phyloP scores from a whole-genome alignment of 2,888 invertebrate species.

The Anoplius nigerrimus region DNA sequence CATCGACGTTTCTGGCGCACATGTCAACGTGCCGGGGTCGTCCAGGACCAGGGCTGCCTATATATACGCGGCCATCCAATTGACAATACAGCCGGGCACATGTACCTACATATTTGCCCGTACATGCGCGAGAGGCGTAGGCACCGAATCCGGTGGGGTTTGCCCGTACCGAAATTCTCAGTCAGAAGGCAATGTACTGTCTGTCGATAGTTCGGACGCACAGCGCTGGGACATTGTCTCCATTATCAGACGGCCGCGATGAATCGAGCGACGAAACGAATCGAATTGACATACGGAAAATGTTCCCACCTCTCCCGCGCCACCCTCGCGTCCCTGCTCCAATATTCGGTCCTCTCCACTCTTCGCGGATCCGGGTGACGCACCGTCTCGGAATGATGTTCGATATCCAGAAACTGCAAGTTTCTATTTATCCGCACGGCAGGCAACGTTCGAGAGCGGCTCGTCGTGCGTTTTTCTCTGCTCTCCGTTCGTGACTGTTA shows the following conservation, averaged over 20 bases:
- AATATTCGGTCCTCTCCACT: neutral
- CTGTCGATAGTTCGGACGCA: slow-evolving; percentile 49
- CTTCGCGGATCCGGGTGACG: neutral
- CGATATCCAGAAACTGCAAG: slow-evolving; percentile 36
- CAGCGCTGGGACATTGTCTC: slow-evolving; percentile 12
- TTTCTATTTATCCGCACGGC: slow-evolving; percentile 32
- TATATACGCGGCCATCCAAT: neutral
- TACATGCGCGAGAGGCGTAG: slow-evolving; percentile 15
- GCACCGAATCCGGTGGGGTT: no score
- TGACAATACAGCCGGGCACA: neutral
- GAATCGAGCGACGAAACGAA: slow-evolving; percentile 9
- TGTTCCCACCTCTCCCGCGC: neutral
- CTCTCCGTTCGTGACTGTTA: slow-evolving; percentile 45
- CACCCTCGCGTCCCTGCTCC: neutral
- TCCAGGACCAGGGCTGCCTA: no score
- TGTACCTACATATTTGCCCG: neutral
- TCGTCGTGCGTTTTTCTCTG: slow-evolving; percentile 34
- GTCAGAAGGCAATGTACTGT: slow-evolving; percentile 48
- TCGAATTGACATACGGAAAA: slow-evolving; percentile 25
- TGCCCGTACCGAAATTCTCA: slow-evolving; percentile 35
- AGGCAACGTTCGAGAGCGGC: neutral
- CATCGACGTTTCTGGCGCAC: no score
- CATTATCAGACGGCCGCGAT: slow-evolving; percentile 15
- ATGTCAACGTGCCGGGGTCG: no score
- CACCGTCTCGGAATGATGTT: slow-evolving; percentile 20